These are phyloP conservation scores for Neuroterus valhalla DNA, from an alignment of 1,140 invertebrate species.

Conservation along the genomic window DNA sequence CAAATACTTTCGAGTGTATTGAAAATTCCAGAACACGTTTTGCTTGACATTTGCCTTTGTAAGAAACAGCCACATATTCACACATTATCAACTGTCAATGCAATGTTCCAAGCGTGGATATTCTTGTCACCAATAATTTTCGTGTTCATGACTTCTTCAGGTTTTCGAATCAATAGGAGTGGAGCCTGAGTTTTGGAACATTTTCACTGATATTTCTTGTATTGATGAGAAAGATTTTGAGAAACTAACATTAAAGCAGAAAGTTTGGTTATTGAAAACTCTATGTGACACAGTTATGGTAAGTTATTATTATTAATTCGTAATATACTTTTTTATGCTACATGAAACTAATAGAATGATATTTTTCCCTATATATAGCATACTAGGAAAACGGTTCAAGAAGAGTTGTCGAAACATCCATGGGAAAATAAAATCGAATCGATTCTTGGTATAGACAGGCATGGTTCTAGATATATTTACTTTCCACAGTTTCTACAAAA, in stretches of 20 bases:
- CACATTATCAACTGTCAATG: no score
- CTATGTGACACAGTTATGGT: conserved; percentile 79
- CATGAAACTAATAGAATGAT: no score
- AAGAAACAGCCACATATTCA: no score
- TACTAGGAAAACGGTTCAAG: conserved; percentile 67
- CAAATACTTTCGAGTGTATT: no score
- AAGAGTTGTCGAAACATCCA: conserved; percentile 64
- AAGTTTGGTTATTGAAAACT: conserved; percentile 78
- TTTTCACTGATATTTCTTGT: conserved; percentile 73
- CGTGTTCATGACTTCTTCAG: conserved; percentile 51
- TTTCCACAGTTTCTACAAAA: conserved; percentile 78
- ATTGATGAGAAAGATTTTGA: conserved; percentile 76
- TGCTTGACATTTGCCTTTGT: no score
- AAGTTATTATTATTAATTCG: conserved; percentile 45
- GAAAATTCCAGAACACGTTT: no score
- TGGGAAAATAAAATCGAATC: conserved; percentile 64
- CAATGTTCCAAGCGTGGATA: no score
- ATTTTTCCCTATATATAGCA: conserved; percentile 54
- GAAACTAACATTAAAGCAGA: conserved; percentile 76
- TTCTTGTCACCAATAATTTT: neutral
- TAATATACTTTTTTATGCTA: neutral
- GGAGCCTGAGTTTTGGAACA: conserved; percentile 75
- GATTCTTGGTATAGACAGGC: conserved; percentile 75
- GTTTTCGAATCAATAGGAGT: conserved; percentile 76
- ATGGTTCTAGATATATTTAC: conserved; percentile 77